Evolutionary conservation across 2,113 vertebrate species (phyloP).

Genomic region (Morone saxatilis): DNA sequence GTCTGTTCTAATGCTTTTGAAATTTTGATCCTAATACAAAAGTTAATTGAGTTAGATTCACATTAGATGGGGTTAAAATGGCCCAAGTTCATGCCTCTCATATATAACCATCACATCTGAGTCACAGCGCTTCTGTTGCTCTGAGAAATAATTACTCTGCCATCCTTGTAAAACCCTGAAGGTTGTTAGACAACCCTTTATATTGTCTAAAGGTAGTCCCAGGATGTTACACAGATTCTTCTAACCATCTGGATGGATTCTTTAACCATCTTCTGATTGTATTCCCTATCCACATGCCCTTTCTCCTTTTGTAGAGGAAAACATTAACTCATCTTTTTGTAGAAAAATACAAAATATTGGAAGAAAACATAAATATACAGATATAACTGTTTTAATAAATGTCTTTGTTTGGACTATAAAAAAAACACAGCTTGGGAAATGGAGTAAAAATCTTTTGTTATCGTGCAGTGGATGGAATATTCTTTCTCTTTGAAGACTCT

Average conservation of each 20-base stretch:
- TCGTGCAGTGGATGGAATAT: neutral
- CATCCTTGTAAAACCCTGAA: neutral
- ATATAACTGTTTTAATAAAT: neutral
- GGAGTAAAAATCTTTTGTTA: neutral
- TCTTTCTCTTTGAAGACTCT: neutral
- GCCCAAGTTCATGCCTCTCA: neutral
- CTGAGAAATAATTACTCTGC: neutral
- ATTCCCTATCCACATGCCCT: neutral
- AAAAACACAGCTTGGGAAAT: neutral
- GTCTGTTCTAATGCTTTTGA: constrained; percentile 16
- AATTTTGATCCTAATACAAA: constrained; percentile 14
- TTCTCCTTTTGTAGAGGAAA: neutral
- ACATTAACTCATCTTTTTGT: neutral
- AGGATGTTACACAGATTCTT: neutral
- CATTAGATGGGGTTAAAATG: constrained; percentile 21
- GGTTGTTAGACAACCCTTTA: neutral
- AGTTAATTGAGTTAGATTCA: neutral
- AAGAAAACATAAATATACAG: neutral
- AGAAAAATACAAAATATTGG: neutral
- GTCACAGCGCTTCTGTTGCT: neutral
- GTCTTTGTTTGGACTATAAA: neutral
- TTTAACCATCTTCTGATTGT: neutral
- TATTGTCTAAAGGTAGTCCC: neutral
- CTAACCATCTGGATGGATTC: neutral
- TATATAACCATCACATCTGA: neutral